These are phyloP conservation scores for Ostrea edulis DNA, from an alignment of 1,140 invertebrate species.

Conservation along the genomic window DNA sequence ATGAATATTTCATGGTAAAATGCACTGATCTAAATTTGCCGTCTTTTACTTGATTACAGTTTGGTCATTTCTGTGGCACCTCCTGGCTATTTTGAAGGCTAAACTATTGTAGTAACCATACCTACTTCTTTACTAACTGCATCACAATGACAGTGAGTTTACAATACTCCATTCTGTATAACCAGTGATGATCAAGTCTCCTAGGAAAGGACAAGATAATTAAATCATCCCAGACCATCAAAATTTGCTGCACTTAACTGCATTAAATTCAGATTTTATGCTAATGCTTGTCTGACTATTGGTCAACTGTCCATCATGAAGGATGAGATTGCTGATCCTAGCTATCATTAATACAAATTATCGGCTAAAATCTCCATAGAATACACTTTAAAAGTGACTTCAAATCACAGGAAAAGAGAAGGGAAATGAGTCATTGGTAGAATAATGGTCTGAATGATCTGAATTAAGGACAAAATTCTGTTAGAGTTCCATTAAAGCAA, in stretches of 20 bases:
- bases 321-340: not conserved
- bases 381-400: constrained; percentile 27
- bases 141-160: not conserved
- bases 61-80: too few relatives aligned
- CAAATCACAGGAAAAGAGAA: not conserved
- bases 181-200: constrained; percentile 13
- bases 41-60: too few relatives aligned
- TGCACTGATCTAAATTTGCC: too few relatives aligned
- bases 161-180: not conserved
- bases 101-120: too few relatives aligned
- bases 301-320: constrained; percentile 24
- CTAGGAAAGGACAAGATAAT: constrained; percentile 22
- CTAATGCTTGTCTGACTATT: constrained; percentile 6
- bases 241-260: not conserved
- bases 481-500: constrained; percentile 18
- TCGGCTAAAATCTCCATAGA: not conserved
- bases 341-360: constrained; percentile 23
- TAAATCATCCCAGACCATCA: not conserved
- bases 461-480: not conserved
- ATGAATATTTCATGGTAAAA: too few relatives aligned
- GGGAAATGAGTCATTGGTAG: not conserved
- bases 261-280: constrained; percentile 36
- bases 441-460: not conserved
- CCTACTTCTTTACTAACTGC: too few relatives aligned
- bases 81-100: too few relatives aligned